Evolutionary conservation across 2,113 vertebrate genomes (phyloP).

Genomic region (Nerophis lumbriciformis): DNA sequence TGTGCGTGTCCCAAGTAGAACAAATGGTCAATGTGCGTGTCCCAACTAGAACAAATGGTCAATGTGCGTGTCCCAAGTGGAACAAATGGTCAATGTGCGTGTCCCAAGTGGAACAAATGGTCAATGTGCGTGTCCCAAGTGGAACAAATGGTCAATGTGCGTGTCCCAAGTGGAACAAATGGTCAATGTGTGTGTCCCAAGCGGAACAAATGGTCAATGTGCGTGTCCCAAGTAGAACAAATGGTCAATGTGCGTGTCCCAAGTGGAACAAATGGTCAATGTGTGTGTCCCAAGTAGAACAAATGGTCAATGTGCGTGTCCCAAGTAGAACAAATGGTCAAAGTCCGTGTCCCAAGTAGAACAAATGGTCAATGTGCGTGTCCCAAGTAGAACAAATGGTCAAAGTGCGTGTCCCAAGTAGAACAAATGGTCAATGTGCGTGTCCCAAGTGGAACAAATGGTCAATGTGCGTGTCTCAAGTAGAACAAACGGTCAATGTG

Average conservation of each 20-base stretch:
- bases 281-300: background rate
- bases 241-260: no score
- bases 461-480: no score
- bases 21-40: background rate
- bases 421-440: no score
- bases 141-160: no score
- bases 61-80: no score
- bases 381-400: background rate
- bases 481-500: background rate
- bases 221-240: background rate
- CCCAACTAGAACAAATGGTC: background rate
- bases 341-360: background rate
- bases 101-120: background rate
- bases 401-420: background rate
- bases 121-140: no score
- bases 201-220: background rate
- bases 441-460: background rate
- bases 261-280: background rate
- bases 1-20: no score
- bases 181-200: no score
- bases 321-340: background rate
- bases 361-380: no score
- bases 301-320: no score
- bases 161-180: background rate
- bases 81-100: no score